phyloP scores from a whole-genome alignment of 2,113 vertebrate genomes.

The Chaetodon trifascialis region DNA sequence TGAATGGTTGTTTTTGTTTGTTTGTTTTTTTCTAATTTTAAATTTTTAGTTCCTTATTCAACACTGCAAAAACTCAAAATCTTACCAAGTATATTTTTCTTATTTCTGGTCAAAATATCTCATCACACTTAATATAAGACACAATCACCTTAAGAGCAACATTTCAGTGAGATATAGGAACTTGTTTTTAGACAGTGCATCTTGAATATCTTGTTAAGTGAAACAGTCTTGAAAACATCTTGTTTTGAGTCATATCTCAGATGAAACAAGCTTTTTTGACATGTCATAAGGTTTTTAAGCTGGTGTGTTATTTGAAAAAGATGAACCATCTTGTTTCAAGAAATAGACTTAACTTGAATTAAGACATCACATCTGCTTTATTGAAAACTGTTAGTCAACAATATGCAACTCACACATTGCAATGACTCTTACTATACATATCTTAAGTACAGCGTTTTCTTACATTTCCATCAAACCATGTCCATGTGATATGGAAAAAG shows the following conservation, averaged over 20 bases:
- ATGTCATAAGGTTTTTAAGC: background rate
- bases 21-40: too few relatives aligned
- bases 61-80: background rate
- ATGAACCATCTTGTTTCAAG: background rate
- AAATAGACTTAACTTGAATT: slow-evolving; percentile 15
- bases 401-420: background rate
- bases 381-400: too few relatives aligned
- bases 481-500: too few relatives aligned
- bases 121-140: background rate
- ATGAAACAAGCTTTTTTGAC: slow-evolving; percentile 17
- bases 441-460: too few relatives aligned
- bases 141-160: background rate
- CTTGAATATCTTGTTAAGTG: slow-evolving; percentile 18
- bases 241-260: background rate
- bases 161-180: background rate
- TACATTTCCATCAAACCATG: too few relatives aligned
- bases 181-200: slow-evolving; percentile 2
- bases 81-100: background rate
- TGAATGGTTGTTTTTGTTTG: too few relatives aligned
- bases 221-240: background rate
- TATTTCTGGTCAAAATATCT: background rate
- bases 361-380: slow-evolving; percentile 1
- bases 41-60: too few relatives aligned
- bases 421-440: too few relatives aligned
- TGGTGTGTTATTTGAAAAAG: slow-evolving; percentile 6